A percentile compares a stretch with the other conserved stretches of the same genome.
These are phyloP conservation scores for Muscidifurax raptorellus DNA, from an alignment of 1,140 invertebrate species.

Conservation along the genomic window DNA sequence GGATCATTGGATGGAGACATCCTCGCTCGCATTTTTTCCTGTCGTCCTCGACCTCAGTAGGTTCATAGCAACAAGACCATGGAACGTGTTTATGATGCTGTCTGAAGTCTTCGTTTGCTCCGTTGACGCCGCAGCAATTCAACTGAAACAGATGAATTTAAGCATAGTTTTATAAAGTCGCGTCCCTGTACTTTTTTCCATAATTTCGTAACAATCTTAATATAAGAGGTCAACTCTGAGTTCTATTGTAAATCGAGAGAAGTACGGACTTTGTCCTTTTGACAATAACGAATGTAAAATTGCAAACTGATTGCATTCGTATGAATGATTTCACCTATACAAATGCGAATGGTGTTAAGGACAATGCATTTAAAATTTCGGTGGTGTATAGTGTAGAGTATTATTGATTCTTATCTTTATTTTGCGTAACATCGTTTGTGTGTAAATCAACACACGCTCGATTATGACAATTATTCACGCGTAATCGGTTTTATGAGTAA, in stretches of 20 bases:
- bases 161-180: not conserved
- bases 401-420: no score
- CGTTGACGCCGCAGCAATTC: conserved; percentile 78
- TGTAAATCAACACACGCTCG: no score
- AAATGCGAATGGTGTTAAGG: no score
- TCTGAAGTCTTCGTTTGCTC: conserved; percentile 46
- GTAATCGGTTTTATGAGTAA: no score
- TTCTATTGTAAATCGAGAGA: not conserved
- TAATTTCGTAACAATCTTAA: not conserved
- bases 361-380: no score
- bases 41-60: conserved; percentile 65
- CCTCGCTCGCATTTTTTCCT: conserved; percentile 72
- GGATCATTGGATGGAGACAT: conserved; percentile 73
- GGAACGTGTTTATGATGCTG: conserved; percentile 67
- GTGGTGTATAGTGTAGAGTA: no score
- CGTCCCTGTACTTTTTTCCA: not conserved
- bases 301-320: no score
- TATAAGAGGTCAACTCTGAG: not conserved
- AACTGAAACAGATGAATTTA: conserved; percentile 74
- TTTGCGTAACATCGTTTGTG: no score
- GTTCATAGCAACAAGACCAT: conserved; percentile 76
- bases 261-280: no score
- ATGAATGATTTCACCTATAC: no score
- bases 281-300: no score
- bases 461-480: no score